Conservation (phyloP, 2,888 invertebrate species). For the Pseudococcus viburni region DNA sequence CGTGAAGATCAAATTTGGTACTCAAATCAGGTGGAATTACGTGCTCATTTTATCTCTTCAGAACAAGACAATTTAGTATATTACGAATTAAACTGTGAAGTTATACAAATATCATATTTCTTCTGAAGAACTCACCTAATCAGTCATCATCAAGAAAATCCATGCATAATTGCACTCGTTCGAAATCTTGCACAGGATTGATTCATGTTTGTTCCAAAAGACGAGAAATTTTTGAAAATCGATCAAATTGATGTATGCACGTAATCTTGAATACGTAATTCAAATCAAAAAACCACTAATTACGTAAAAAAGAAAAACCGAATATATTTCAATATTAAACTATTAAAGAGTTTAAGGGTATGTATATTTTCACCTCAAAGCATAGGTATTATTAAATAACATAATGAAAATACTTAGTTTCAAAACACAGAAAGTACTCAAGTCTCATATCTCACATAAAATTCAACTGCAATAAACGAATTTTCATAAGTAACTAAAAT, state of each 20-base stretch:
- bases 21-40: too few species aligned
- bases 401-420: constrained; percentile 24
- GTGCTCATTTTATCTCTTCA: too few species aligned
- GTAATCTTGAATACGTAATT: background rate
- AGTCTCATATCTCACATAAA: constrained; percentile 41
- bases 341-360: background rate
- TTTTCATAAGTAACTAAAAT: constrained; percentile 7
- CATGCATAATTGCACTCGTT: too few species aligned
- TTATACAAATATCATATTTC: too few species aligned
- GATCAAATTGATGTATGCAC: background rate
- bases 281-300: background rate
- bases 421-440: constrained; percentile 35
- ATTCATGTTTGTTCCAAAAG: too few species aligned
- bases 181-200: too few species aligned
- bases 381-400: constrained; percentile 24
- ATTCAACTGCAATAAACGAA: constrained; percentile 27
- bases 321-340: constrained; percentile 40
- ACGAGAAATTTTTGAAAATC: background rate
- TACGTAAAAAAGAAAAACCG: constrained; percentile 21
- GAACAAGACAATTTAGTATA: too few species aligned
- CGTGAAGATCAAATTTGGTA: background rate
- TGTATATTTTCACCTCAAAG: background rate
- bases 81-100: too few species aligned
- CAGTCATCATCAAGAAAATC: too few species aligned
- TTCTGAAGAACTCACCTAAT: too few species aligned